Evolutionary conservation across 2,797 vertebrate species (phyloP).

Genomic region (Sebastes iracundus): DNA sequence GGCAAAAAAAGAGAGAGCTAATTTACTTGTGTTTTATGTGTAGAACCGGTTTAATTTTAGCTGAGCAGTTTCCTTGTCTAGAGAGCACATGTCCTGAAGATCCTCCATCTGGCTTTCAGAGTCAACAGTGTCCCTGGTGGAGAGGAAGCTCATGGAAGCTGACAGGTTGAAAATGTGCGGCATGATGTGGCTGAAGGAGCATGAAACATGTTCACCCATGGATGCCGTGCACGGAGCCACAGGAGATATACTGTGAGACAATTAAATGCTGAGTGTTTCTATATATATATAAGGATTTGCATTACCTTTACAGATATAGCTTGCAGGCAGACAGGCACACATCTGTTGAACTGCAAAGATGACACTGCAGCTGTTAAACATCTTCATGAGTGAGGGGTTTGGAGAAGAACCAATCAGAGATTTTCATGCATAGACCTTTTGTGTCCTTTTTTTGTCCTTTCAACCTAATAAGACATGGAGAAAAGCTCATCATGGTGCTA

Average conservation of each 20-base stretch:
- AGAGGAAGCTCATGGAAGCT: constrained; percentile 70
- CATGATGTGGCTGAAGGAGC: constrained; percentile 81
- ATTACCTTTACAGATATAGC: neutral
- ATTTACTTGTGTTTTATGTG: neutral
- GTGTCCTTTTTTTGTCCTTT: neutral
- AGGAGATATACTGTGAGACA: constrained; percentile 53
- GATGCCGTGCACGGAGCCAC: constrained; percentile 53
- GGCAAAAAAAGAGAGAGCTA: neutral
- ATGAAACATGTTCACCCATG: constrained; percentile 77
- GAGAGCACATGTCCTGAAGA: constrained; percentile 44
- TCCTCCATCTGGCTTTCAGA: constrained; percentile 32
- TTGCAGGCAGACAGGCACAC: neutral
- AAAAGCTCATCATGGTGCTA: constrained; percentile 10
- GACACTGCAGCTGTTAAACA: neutral
- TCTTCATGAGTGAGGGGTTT: neutral
- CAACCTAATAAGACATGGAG: constrained; percentile 7
- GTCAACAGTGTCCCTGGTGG: constrained; percentile 70
- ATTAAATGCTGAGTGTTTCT: constrained; percentile 39
- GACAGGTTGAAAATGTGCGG: constrained; percentile 81
- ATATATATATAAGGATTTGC: neutral
- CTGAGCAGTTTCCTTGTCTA: neutral
- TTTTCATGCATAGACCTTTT: neutral
- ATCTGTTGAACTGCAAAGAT: neutral
- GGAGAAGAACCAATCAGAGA: neutral
- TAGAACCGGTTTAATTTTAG: constrained; percentile 5